Evolutionary conservation across 2,797 vertebrate species (phyloP).

Genomic region (Gobio occitaniae): DNA sequence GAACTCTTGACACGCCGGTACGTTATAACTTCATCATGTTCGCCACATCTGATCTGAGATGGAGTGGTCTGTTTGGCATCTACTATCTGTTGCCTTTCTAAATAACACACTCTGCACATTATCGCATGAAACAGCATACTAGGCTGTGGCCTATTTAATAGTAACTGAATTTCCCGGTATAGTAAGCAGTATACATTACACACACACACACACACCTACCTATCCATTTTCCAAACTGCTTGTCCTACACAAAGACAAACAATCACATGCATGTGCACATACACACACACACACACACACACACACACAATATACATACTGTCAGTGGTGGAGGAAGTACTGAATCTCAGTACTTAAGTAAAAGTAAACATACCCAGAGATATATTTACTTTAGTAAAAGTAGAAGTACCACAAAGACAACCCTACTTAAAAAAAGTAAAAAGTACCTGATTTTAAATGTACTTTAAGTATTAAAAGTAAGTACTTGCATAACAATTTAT

Average conservation of each 20-base stretch:
- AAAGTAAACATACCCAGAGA: too few species aligned
- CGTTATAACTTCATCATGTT: not conserved
- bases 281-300: not conserved
- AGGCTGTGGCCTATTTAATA: conserved; percentile 2
- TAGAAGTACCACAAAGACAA: too few species aligned
- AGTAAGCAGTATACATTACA: not conserved
- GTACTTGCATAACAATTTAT: too few species aligned
- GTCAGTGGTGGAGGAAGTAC: too few species aligned
- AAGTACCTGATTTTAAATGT: too few species aligned
- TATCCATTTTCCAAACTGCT: not conserved
- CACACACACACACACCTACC: not conserved
- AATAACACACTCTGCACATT: conserved; percentile 20
- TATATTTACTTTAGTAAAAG: too few species aligned
- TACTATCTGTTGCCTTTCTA: conserved; percentile 26
- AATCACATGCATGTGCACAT: too few species aligned
- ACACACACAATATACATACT: not conserved
- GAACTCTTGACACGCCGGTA: conserved; percentile 2
- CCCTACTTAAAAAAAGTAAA: too few species aligned
- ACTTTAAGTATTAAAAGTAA: too few species aligned
- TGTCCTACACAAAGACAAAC: not conserved
- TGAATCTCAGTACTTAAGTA: too few species aligned
- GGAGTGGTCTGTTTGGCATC: conserved; percentile 8
- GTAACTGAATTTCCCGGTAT: not conserved
- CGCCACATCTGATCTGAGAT: not conserved
- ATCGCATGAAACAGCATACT: not conserved